Evolutionary conservation across 2,113 vertebrate genomes (phyloP).

Genomic region (Oncorhynchus mykiss): DNA sequence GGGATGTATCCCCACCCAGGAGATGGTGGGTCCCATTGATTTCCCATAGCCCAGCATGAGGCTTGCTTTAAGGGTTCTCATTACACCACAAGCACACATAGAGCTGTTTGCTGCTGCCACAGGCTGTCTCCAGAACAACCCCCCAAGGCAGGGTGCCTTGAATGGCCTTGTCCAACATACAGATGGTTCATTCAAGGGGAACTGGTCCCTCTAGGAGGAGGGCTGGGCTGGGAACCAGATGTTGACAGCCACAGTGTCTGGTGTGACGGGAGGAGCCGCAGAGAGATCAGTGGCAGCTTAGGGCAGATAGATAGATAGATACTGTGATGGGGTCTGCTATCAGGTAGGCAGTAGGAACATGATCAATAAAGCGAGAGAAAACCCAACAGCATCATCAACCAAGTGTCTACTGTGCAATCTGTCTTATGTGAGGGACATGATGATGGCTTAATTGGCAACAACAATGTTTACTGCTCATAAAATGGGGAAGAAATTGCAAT

Average conservation of each 20-base stretch:
- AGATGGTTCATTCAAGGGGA: slow-evolving; percentile 68
- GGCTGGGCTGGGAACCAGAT: slow-evolving; percentile 57
- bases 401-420: background rate
- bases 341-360: background rate
- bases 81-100: slow-evolving; percentile 59
- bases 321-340: background rate
- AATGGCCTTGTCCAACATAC: slow-evolving; percentile 65
- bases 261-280: slow-evolving; percentile 33
- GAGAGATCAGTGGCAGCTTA: slow-evolving; percentile 43
- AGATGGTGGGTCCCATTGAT: slow-evolving; percentile 60
- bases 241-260: slow-evolving; percentile 45
- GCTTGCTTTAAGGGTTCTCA: slow-evolving; percentile 63
- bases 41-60: slow-evolving; percentile 46
- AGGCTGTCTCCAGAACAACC: slow-evolving; percentile 55
- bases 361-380: slow-evolving; percentile 54
- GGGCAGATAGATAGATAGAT: slow-evolving; percentile 10
- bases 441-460: background rate
- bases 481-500: background rate
- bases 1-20: too few species aligned
- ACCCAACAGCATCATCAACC: background rate
- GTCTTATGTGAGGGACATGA: background rate
- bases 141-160: slow-evolving; percentile 20
- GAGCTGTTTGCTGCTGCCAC: slow-evolving; percentile 57
- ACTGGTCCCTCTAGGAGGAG: slow-evolving; percentile 50
- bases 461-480: background rate